These are phyloP conservation scores for Channallabes apus DNA, from an alignment of 2,797 vertebrate species.

Conservation along the genomic window DNA sequence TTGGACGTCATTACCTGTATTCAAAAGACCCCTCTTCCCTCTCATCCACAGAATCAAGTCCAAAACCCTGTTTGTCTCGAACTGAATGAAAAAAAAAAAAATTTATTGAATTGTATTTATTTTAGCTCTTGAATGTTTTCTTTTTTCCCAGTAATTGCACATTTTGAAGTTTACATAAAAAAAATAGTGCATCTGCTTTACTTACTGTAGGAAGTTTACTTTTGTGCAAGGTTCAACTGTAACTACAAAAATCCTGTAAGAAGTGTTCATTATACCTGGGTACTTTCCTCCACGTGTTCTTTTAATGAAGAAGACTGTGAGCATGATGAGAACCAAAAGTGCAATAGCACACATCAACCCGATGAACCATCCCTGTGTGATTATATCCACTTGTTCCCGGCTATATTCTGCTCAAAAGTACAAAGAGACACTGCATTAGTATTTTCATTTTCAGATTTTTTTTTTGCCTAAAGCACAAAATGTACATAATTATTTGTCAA, in stretches of 20 bases:
- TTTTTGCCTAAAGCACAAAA: not conserved
- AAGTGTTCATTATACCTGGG: slow-evolving; percentile 76
- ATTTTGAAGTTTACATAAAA: not conserved
- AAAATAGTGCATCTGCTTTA: not conserved
- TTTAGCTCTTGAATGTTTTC: slow-evolving; percentile 64
- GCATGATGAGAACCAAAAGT: slow-evolving; percentile 91
- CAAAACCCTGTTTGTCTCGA: slow-evolving; percentile 89
- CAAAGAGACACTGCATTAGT: not conserved
- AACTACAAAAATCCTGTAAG: not conserved
- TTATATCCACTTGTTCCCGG: slow-evolving; percentile 92
- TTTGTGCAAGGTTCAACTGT: not conserved
- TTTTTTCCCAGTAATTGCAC: not conserved
- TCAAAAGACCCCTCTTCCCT: slow-evolving; percentile 94
- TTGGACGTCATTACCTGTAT: slow-evolving; percentile 80
- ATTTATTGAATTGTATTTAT: not conserved
- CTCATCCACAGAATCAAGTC: slow-evolving; percentile 85
- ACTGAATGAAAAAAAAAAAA: slow-evolving; percentile 67
- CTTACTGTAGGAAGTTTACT: not conserved
- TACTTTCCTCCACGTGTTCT: slow-evolving; percentile 96
- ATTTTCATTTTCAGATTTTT: not conserved
- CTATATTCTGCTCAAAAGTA: slow-evolving; percentile 79
- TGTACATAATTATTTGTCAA: not conserved
- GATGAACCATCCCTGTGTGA: slow-evolving; percentile 98
- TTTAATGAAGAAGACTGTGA: slow-evolving; percentile 98
- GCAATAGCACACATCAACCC: slow-evolving; percentile 99